A percentile compares a stretch with the other conserved stretches of the same genome.
Evolutionary conservation across 2,113 vertebrate genomes (phyloP).

Genomic region (Ginglymostoma cirratum): DNA sequence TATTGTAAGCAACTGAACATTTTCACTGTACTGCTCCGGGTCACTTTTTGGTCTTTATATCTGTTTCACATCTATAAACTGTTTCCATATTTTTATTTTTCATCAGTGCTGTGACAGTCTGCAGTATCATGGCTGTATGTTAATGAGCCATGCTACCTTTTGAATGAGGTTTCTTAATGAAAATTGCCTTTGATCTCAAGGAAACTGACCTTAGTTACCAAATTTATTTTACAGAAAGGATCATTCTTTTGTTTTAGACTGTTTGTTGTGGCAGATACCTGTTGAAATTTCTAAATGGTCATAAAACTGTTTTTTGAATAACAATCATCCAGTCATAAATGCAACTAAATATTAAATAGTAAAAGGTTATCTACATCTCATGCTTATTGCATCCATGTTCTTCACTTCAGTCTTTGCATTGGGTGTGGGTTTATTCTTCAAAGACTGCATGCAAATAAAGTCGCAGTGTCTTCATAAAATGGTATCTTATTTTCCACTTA

Average conservation of each 20-base stretch:
- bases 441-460: not conserved
- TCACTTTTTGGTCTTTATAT: not conserved
- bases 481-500: conserved; percentile 54
- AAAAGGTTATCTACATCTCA: not conserved
- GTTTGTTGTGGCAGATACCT: not conserved
- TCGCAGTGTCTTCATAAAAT: not conserved
- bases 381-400: not conserved
- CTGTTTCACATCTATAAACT: not conserved
- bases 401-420: not conserved
- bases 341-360: not conserved
- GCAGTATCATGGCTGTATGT: not conserved
- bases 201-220: not conserved
- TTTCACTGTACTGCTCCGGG: not conserved
- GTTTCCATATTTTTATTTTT: not conserved
- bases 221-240: not conserved
- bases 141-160: not conserved
- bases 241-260: not conserved
- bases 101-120: not conserved
- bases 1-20: not conserved
- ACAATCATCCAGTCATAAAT: not conserved
- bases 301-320: not conserved
- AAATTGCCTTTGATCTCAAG: not conserved
- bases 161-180: not conserved
- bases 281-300: not conserved
- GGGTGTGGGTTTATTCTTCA: not conserved